phyloP scores from a whole-genome alignment of 2,888 invertebrate species.

The Stenoptilia bipunctidactyla region DNA sequence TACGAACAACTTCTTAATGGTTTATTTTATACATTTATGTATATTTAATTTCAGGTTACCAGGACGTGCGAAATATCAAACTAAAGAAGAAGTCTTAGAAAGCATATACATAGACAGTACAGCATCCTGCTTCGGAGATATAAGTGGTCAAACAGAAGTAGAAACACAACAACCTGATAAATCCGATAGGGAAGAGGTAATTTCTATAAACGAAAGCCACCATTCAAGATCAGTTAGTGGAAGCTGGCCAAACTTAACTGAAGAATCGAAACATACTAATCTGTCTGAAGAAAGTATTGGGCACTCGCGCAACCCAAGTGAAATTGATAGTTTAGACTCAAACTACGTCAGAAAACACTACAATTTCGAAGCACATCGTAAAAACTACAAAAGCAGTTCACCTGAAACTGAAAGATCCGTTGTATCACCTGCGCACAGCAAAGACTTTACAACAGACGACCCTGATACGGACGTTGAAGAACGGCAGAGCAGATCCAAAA shows the following conservation, averaged over 20 bases:
- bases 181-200: slow-evolving; percentile 44
- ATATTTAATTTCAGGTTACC: slow-evolving; percentile 61
- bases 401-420: slow-evolving; percentile 55
- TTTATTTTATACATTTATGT: too few relatives aligned
- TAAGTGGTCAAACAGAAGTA: slow-evolving; percentile 51
- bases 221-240: slow-evolving; percentile 52
- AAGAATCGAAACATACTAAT: slow-evolving; percentile 50
- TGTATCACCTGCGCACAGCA: slow-evolving; percentile 38
- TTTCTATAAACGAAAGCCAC: slow-evolving; percentile 44
- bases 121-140: slow-evolving; percentile 63
- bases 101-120: slow-evolving; percentile 65
- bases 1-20: too few relatives aligned
- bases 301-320: slow-evolving; percentile 63
- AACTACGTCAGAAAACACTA: slow-evolving; percentile 71
- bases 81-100: slow-evolving; percentile 63
- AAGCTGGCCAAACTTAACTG: slow-evolving; percentile 61
- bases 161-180: slow-evolving; percentile 33
- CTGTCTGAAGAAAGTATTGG: slow-evolving; percentile 62
- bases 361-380: slow-evolving; percentile 58
- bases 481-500: slow-evolving; percentile 38
- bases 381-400: slow-evolving; percentile 57
- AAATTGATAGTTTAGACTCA: slow-evolving; percentile 71
- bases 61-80: slow-evolving; percentile 61
- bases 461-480: slow-evolving; percentile 49
- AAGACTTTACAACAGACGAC: slow-evolving; percentile 50